These are phyloP conservation scores for Agelaius tricolor DNA, from an alignment of 2,113 vertebrate genomes.

Conservation along the genomic window DNA sequence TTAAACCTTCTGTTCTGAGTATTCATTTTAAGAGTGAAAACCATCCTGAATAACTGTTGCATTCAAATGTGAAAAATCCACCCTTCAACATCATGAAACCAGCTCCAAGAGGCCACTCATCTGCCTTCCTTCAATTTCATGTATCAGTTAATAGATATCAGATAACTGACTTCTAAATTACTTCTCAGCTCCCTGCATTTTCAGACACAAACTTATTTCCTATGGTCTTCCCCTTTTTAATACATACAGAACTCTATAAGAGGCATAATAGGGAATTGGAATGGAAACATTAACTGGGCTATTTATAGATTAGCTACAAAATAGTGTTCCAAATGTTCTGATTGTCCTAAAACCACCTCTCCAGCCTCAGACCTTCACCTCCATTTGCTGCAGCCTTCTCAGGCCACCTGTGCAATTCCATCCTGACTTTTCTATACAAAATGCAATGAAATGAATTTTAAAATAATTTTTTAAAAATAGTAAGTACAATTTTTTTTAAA, in stretches of 20 bases:
- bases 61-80: neutral
- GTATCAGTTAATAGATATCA: neutral
- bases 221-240: neutral
- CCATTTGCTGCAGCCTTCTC: neutral
- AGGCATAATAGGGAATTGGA: neutral
- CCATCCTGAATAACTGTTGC: neutral
- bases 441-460: fast-evolving
- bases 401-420: neutral
- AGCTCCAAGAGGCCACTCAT: neutral
- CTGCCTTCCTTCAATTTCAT: neutral
- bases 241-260: neutral
- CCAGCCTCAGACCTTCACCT: neutral
- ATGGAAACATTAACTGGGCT: neutral
- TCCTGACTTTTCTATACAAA: neutral
- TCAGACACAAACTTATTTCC: neutral
- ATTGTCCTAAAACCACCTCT: neutral
- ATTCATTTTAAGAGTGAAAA: neutral
- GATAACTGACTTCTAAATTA: neutral
- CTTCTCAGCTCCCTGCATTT: neutral
- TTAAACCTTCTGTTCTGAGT: neutral
- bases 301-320: neutral
- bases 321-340: neutral
- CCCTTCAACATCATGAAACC: neutral
- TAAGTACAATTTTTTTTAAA: neutral
- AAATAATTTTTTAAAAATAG: neutral